Conservation (phyloP, 2,888 invertebrate genomes). For the Drosophila pseudotakahashii region DNA sequence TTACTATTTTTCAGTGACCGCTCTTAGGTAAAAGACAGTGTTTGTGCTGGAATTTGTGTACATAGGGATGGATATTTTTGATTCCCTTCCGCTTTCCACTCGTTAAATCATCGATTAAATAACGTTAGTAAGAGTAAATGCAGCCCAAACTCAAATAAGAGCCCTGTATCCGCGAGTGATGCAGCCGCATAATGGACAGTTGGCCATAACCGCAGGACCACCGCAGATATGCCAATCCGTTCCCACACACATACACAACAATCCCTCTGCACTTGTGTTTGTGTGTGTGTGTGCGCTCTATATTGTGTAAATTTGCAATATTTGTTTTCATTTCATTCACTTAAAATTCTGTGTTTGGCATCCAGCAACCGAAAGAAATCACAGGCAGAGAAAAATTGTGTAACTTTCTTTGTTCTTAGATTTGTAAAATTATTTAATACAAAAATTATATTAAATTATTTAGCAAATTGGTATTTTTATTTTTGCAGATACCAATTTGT, state of each 20-base stretch:
- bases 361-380: constrained; percentile 13
- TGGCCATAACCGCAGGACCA: constrained; percentile 57
- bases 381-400: not conserved
- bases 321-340: constrained; percentile 75
- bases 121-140: constrained; percentile 58
- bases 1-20: too few species aligned
- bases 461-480: too few species aligned
- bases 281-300: constrained; percentile 28
- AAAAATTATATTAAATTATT: too few species aligned
- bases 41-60: not conserved
- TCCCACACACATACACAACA: constrained; percentile 21
- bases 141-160: constrained; percentile 50
- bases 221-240: constrained; percentile 44
- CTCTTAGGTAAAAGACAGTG: too few species aligned
- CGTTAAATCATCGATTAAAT: constrained; percentile 61
- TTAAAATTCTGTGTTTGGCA: constrained; percentile 60
- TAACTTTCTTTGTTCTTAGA: too few species aligned
- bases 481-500: too few species aligned
- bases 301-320: constrained; percentile 76
- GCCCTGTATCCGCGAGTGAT: constrained; percentile 20
- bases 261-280: constrained; percentile 2
- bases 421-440: too few species aligned
- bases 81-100: constrained; percentile 4
- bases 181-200: constrained; percentile 34
- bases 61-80: not conserved